phyloP scores from a whole-genome alignment of 2,888 invertebrate species.

The Callosobruchus maculatus region DNA sequence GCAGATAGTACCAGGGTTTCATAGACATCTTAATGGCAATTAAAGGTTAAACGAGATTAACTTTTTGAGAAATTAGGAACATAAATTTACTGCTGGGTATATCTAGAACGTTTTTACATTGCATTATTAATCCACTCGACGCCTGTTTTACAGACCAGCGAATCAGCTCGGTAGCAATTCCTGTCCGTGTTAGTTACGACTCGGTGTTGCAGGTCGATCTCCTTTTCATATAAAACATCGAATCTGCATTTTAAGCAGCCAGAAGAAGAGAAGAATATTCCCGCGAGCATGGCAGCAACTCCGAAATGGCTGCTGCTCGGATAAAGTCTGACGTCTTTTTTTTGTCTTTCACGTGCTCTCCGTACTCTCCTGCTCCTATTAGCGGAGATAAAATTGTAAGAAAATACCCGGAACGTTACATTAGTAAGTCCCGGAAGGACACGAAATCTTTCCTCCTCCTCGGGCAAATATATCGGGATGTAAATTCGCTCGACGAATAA shows the following conservation, averaged over 20 bases:
- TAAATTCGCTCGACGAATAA: constrained; percentile 15
- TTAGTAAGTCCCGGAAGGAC: constrained; percentile 13
- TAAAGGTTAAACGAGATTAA: too few species aligned
- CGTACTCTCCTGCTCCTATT: constrained; percentile 7
- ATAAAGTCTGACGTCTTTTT: not conserved
- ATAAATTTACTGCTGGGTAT: too few species aligned
- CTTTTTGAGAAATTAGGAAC: too few species aligned
- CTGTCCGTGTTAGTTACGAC: not conserved
- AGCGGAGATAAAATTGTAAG: constrained; percentile 18
- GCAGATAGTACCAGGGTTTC: too few species aligned
- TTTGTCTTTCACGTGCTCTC: constrained; percentile 6
- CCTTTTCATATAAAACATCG: not conserved
- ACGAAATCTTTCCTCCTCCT: constrained; percentile 8
- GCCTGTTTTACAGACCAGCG: too few species aligned
- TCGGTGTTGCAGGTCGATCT: not conserved
- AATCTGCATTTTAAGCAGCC: not conserved
- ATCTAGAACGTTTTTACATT: too few species aligned
- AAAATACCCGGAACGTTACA: constrained; percentile 9
- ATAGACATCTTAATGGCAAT: too few species aligned
- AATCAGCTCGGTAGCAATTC: too few species aligned
- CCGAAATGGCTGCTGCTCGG: not conserved
- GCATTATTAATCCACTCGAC: too few species aligned
- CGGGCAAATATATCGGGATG: constrained; percentile 17
- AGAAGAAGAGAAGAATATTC: too few species aligned
- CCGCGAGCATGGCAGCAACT: not conserved